Percentiles rank a stretch among this genome's conserved stretches.
Conservation (phyloP, 2,888 invertebrate species). For the Octodonta nipae region DNA sequence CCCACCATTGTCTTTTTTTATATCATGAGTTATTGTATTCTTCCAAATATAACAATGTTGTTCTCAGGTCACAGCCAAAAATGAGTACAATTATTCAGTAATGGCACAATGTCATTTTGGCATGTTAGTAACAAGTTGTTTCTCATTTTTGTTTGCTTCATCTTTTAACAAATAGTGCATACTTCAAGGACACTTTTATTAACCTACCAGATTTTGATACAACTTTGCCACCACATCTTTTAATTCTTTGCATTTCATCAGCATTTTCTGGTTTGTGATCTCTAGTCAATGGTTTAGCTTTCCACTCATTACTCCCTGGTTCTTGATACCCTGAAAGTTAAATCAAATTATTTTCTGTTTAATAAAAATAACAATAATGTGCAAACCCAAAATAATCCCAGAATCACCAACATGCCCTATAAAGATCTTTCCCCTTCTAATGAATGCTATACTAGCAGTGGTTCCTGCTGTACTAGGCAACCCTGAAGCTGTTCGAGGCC, state of each 20-base stretch:
- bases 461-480: constrained; percentile 94
- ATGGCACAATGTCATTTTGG: too few relatives aligned
- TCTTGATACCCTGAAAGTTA: constrained; percentile 29
- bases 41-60: too few relatives aligned
- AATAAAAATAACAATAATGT: neutral
- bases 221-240: constrained; percentile 68
- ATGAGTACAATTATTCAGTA: too few relatives aligned
- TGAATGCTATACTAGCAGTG: constrained; percentile 90
- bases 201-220: constrained; percentile 43
- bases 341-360: neutral
- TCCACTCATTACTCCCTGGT: constrained; percentile 48
- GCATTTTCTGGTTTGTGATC: constrained; percentile 93
- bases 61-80: too few relatives aligned
- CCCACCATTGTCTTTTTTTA: too few relatives aligned
- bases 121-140: too few relatives aligned
- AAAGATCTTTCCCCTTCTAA: constrained; percentile 85
- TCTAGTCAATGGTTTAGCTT: constrained; percentile 66
- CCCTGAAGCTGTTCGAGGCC: constrained; percentile 93
- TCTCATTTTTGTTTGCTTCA: too few relatives aligned
- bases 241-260: constrained; percentile 72
- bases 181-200: too few relatives aligned
- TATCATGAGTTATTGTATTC: too few relatives aligned
- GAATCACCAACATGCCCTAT: constrained; percentile 99
- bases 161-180: too few relatives aligned
- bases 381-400: constrained; percentile 55